Evolutionary conservation across 1,140 invertebrate species (phyloP).

Genomic region (fruit fly (Drosophila melanogaster)): Release_6_plus_ISO1_MT NC_004354.4:21025001-21025500

Average conservation of each 20-base stretch:
- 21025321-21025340: slow-evolving; percentile 52
- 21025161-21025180: slow-evolving; percentile 35
- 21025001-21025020: slow-evolving; percentile 11
- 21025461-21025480: slow-evolving; percentile 60
- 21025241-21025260: slow-evolving; percentile 4
- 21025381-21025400: slow-evolving; percentile 43
- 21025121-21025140: slow-evolving; percentile 56
- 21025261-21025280: slow-evolving; percentile 37
- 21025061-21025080: slow-evolving; percentile 60
- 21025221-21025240: slow-evolving; percentile 54
- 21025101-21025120: slow-evolving; percentile 73
- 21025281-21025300: slow-evolving; percentile 34
- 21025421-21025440: slow-evolving; percentile 61
- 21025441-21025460: slow-evolving; percentile 71
- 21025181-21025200: slow-evolving; percentile 70
- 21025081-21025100: slow-evolving; percentile 66
- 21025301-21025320: slow-evolving; percentile 55
- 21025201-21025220: slow-evolving; percentile 33
- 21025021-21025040: slow-evolving; percentile 17
- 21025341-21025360: slow-evolving; percentile 66
- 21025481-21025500: not conserved
- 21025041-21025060: slow-evolving; percentile 51
- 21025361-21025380: slow-evolving; percentile 51
- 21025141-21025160: slow-evolving; percentile 64
- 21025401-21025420: slow-evolving; percentile 47